Evolutionary conservation across 2,113 vertebrate species (phyloP).

Genomic region (Rhea pennata): DNA sequence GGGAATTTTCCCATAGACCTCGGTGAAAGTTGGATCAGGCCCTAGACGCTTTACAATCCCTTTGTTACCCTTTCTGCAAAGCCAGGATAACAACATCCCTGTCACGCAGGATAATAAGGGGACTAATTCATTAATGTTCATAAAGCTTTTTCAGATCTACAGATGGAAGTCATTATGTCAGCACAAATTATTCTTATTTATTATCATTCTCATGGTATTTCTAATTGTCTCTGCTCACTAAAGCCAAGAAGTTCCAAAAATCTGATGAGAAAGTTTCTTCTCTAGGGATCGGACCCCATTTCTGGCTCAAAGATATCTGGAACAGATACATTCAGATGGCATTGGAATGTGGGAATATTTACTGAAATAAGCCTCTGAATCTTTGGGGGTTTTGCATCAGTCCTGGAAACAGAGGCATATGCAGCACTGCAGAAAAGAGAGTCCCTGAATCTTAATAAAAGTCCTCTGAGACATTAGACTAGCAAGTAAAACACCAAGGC

Average conservation of each 20-base stretch:
- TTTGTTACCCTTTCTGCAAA: background rate
- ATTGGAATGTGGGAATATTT: background rate
- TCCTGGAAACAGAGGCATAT: background rate
- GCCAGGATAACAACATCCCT: conserved; percentile 6
- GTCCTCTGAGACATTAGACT: background rate
- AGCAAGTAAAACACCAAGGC: background rate
- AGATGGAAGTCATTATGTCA: conserved; percentile 56
- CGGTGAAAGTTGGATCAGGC: background rate
- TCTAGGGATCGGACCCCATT: background rate
- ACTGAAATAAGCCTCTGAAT: background rate
- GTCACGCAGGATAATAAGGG: background rate
- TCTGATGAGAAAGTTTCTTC: conserved; percentile 35
- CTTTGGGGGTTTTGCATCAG: background rate
- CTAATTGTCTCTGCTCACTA: conserved; percentile 19
- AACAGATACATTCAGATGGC: background rate
- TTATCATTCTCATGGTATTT: conserved; percentile 45
- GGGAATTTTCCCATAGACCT: conserved; percentile 29
- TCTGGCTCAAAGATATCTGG: background rate
- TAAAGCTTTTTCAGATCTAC: conserved; percentile 17
- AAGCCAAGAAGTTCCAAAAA: conserved; percentile 32
- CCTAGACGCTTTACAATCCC: background rate
- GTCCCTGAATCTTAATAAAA: background rate
- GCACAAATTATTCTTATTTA: conserved; percentile 42
- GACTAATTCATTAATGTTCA: conserved; percentile 19
- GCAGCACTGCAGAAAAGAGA: background rate